Conservation (phyloP, 2,888 invertebrate species). For the Chymomyza fuscimana region DNA sequence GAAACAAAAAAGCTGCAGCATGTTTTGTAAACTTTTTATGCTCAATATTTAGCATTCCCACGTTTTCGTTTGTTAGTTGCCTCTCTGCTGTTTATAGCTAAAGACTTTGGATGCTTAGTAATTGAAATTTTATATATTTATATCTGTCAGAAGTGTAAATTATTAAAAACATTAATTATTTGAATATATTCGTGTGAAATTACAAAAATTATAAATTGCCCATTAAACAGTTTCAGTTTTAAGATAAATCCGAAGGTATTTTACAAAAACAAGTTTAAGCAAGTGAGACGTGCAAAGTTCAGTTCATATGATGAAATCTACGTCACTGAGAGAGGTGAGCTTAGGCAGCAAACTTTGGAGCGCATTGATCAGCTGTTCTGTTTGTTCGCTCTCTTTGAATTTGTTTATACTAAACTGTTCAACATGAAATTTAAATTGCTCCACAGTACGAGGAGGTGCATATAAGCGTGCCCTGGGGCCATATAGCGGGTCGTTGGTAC, state of each 20-base stretch:
- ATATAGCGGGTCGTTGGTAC: constrained; percentile 85
- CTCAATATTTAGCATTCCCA: neutral
- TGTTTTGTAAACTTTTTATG: neutral
- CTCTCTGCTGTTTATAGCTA: neutral
- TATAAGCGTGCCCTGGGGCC: constrained; percentile 85
- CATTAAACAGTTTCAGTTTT: too few relatives aligned
- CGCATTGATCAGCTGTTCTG: neutral
- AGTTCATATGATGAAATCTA: constrained; percentile 26
- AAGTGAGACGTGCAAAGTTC: constrained; percentile 28
- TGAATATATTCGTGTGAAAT: neutral
- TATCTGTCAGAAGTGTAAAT: too few relatives aligned
- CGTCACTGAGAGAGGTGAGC: constrained; percentile 38
- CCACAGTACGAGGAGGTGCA: constrained; percentile 82
- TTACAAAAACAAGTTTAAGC: neutral
- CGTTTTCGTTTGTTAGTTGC: constrained; percentile 10
- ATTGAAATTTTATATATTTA: neutral
- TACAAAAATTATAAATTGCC: neutral
- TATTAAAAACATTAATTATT: neutral
- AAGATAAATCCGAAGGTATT: too few relatives aligned
- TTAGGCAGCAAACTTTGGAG: neutral
- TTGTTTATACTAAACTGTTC: constrained; percentile 22
- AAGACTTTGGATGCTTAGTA: neutral
- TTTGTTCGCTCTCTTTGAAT: neutral
- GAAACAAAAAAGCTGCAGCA: neutral
- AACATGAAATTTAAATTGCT: constrained; percentile 16